These are phyloP conservation scores for Eciton burchellii DNA, from an alignment of 1,140 invertebrate genomes.

Conservation along the genomic window DNA sequence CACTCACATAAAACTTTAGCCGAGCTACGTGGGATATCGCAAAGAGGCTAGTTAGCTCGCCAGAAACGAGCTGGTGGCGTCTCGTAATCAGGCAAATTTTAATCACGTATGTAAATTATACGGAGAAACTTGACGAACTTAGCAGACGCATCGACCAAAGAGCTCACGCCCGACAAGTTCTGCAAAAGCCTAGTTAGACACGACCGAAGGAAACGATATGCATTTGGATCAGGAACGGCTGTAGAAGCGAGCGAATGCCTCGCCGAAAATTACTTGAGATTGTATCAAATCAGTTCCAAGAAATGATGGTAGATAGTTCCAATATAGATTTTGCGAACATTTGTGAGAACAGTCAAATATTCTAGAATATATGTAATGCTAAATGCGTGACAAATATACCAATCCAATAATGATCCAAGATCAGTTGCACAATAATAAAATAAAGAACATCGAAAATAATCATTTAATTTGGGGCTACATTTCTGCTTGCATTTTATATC, in stretches of 20 bases:
- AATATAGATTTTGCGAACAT: not conserved
- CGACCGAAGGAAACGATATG: not conserved
- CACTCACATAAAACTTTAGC: slow-evolving; percentile 6
- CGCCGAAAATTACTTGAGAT: not conserved
- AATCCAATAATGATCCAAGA: too few relatives aligned
- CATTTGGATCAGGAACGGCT: too few relatives aligned
- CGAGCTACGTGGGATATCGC: slow-evolving; percentile 12
- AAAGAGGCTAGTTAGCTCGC: slow-evolving; percentile 34
- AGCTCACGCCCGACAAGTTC: not conserved
- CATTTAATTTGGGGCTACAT: not conserved
- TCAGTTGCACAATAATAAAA: not conserved
- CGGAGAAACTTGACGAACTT: slow-evolving; percentile 42
- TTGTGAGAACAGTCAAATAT: not conserved
- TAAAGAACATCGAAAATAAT: not conserved
- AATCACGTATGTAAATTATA: slow-evolving; percentile 53
- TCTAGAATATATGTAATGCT: not conserved
- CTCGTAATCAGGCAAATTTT: slow-evolving; percentile 46
- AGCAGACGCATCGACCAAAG: slow-evolving; percentile 21
- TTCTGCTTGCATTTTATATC: not conserved
- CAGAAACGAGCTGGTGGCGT: slow-evolving; percentile 25
- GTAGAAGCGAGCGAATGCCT: not conserved
- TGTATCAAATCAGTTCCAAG: not conserved
- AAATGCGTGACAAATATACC: not conserved
- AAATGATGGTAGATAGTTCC: too few relatives aligned
- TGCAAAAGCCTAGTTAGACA: not conserved